A percentile compares a stretch with the other conserved stretches of the same genome.
phyloP scores from a whole-genome alignment of 2,113 vertebrate species.

The Promerops cafer region DNA sequence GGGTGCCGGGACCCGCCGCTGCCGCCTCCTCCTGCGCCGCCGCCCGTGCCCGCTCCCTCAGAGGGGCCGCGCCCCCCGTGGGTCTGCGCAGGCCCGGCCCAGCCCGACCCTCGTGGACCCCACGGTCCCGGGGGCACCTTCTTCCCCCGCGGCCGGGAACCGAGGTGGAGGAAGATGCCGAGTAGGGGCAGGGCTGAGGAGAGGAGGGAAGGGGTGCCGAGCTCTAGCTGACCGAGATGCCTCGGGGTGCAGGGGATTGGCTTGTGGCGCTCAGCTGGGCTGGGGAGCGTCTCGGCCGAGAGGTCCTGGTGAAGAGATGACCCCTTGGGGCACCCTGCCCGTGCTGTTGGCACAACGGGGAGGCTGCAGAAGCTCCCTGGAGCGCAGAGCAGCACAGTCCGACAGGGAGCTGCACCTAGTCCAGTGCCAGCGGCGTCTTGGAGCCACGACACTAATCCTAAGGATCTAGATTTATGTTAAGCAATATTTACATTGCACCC shows the following conservation, averaged over 20 bases:
- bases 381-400: no score
- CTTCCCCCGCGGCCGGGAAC: fast-evolving
- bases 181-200: neutral
- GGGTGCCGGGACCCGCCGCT: neutral
- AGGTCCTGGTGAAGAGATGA: neutral
- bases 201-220: neutral
- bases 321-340: neutral
- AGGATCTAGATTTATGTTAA: neutral
- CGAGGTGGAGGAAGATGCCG: neutral
- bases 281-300: neutral
- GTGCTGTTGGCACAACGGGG: fast-evolving
- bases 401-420: fast-evolving
- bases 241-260: neutral
- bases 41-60: no score
- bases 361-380: neutral
- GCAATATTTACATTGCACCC: neutral
- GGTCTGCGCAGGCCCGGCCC: neutral
- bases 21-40: neutral
- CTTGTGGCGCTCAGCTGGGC: fast-evolving
- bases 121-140: fast-evolving
- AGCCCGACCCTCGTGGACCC: fast-evolving
- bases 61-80: no score
- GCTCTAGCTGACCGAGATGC: neutral
- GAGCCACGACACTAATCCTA: fast-evolving
- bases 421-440: fast-evolving